Base-by-base conservation (phyloP, 2,113 vertebrate genomes). In the Lutjanus erythropterus region DNA sequence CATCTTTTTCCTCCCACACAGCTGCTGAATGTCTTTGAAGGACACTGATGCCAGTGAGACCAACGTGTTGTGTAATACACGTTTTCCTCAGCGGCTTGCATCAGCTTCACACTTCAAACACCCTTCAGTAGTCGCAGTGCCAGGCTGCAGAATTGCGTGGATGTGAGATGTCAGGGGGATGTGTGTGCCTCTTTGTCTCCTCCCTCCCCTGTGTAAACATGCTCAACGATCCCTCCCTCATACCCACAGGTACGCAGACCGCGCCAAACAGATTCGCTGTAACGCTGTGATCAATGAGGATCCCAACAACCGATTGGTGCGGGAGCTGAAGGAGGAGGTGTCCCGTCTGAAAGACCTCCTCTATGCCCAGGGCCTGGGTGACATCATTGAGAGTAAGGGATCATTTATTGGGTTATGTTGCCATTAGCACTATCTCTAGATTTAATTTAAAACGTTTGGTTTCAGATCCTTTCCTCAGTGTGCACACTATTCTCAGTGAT, bases 221-320 rank as follows among this genome's bases (percentile, higher is more conserved):
- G 15, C 44, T 66, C 29, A 42, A 0, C 41, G 47, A 60, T 58
- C 46, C 11, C 35, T 70, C 18, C 50, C 23, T 52, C 33, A 29
- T 12, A 15, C 50, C 52, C 71, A 16, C 85, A 99, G 98, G 93
- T 99, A 99, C 0, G 98, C 98, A 0, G 98, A 99, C 90, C 96
- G 98, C 14, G 98, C 98, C 89, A 99, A 99, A 91, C 98, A 99
- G 95, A 99, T 99, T 83, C 96, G 97, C 70, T 99, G 98, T 70
- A 99, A 99, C 0, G 98, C 98, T 0, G 95, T 99, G 81, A 98
- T 99, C 90, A 99, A 99, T 0, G 98, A 99, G 90, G 98, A 99
- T 81, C 98, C 98, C 84, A 99, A 98, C 94, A 98, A 98, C 92
- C 96, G 97, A 10, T 90, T 99, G 84, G 97, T 99, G 91, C 95